phyloP scores from a whole-genome alignment of 2,888 invertebrate genomes.

The Yponomeuta sedellus region DNA sequence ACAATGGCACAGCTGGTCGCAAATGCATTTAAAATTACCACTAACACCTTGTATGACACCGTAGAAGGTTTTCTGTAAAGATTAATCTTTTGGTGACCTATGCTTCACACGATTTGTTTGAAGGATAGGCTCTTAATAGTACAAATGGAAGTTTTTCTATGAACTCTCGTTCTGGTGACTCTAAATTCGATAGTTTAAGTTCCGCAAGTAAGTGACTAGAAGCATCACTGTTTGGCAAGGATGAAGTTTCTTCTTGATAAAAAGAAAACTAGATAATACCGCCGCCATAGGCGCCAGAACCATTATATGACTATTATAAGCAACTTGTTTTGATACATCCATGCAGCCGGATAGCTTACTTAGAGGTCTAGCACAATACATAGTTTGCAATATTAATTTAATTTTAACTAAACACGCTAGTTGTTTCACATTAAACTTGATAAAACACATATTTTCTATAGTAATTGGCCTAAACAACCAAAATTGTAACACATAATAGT shows the following conservation, averaged over 20 bases:
- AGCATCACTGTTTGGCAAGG: not conserved
- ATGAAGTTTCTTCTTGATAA: not conserved
- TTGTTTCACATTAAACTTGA: no score
- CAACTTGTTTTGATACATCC: not conserved
- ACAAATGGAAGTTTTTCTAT: not conserved
- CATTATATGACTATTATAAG: conserved; percentile 1
- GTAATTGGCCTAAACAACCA: no score
- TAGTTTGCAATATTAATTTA: not conserved
- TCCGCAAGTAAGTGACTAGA: not conserved
- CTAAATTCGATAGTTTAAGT: not conserved
- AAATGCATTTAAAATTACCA: not conserved
- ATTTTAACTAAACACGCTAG: no score
- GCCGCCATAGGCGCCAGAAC: not conserved
- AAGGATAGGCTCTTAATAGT: not conserved
- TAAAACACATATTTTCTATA: not conserved
- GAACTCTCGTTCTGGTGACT: not conserved
- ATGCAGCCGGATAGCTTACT: not conserved
- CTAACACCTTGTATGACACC: conserved; percentile 8
- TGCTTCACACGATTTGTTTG: not conserved
- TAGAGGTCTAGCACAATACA: not conserved
- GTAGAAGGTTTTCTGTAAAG: not conserved
- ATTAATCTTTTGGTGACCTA: not conserved
- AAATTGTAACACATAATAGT: no score
- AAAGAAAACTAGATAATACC: not conserved
- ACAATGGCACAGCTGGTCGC: not conserved